Evolutionary conservation across 2,797 vertebrate species (phyloP).

Genomic region (Ispidina lecontei): DNA sequence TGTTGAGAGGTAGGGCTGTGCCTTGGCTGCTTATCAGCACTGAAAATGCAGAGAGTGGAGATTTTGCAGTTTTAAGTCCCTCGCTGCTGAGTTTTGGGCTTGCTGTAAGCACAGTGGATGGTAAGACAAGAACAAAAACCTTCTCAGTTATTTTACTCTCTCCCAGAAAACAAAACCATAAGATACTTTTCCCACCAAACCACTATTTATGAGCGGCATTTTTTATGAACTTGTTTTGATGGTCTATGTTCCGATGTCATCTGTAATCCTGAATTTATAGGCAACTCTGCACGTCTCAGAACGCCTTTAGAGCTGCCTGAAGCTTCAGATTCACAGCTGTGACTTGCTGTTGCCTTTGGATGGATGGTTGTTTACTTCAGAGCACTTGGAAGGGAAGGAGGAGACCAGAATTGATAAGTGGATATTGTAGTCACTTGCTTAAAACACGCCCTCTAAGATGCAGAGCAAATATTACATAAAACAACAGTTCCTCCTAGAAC

Average conservation of each 20-base stretch:
- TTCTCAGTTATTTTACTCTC: neutral
- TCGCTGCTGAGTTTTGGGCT: neutral
- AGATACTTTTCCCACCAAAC: neutral
- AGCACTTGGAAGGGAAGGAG: neutral
- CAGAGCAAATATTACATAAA: neutral
- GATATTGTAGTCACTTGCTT: neutral
- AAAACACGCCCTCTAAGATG: neutral
- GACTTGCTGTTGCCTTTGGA: neutral
- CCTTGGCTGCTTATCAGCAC: neutral
- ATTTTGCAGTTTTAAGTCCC: neutral
- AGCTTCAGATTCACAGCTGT: neutral
- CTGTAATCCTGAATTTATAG: neutral
- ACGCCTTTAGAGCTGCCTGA: neutral
- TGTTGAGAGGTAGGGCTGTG: neutral
- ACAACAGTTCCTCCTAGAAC: accelerated
- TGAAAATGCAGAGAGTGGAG: neutral
- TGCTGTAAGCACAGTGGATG: neutral
- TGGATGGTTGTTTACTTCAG: neutral
- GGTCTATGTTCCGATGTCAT: neutral
- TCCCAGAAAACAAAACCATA: neutral
- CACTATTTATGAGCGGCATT: neutral
- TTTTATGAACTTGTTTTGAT: neutral
- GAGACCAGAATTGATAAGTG: neutral
- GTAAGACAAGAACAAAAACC: neutral
- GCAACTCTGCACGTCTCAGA: neutral